A percentile compares a stretch with the other conserved stretches of the same genome.
Evolutionary conservation across 2,113 vertebrate species (phyloP).

Genomic region (Neolamprologus longior): DNA sequence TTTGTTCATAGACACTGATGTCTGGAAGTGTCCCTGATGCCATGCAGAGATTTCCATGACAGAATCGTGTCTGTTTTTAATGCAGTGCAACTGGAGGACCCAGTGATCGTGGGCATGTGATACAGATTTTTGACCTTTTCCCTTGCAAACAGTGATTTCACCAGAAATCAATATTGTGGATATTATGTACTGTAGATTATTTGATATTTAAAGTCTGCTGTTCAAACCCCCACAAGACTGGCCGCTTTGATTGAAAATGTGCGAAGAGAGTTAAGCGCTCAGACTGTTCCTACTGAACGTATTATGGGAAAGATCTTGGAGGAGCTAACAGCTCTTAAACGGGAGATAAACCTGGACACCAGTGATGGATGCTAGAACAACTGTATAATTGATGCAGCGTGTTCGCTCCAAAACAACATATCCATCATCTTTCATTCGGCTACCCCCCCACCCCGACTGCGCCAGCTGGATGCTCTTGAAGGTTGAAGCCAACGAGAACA

Average conservation of each 20-base stretch:
- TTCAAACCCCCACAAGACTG: fast-evolving
- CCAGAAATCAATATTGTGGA: background rate
- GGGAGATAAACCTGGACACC: background rate
- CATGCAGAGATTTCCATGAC: background rate
- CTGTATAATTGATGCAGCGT: background rate
- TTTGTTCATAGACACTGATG: background rate
- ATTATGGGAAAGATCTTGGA: background rate
- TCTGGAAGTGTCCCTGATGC: background rate
- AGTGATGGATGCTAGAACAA: background rate
- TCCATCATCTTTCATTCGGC: background rate
- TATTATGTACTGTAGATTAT: background rate
- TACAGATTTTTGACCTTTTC: background rate
- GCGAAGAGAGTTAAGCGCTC: fast-evolving
- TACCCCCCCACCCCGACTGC: fast-evolving
- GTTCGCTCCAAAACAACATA: background rate
- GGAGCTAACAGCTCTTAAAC: background rate
- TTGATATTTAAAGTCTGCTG: background rate
- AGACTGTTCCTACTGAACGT: background rate
- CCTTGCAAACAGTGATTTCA: background rate
- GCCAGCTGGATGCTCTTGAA: background rate
- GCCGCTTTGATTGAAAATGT: background rate
- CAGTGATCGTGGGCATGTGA: fast-evolving
- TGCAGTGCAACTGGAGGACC: background rate
- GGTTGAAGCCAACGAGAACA: background rate
- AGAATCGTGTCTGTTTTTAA: background rate